These are phyloP conservation scores for Lindbergichthys nudifrons DNA, from an alignment of 2,797 vertebrate genomes.

Conservation along the genomic window DNA sequence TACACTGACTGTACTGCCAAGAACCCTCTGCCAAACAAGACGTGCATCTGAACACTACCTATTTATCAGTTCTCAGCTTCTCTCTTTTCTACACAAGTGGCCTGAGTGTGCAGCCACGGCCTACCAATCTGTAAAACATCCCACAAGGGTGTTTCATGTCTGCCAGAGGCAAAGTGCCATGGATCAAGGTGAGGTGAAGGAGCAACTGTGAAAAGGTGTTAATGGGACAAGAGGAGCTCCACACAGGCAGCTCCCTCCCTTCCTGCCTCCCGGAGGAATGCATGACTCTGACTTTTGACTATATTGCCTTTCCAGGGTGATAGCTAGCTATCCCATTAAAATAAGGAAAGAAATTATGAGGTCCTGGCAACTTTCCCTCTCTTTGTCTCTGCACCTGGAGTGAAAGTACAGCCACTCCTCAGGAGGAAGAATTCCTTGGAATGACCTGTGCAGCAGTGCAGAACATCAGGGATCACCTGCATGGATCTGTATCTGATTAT, in stretches of 20 bases:
- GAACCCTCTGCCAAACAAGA: conserved; percentile 53
- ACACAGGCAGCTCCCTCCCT: conserved; percentile 51
- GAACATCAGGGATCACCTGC: conserved; percentile 60
- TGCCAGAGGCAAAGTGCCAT: conserved; percentile 29
- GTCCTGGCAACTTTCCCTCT: conserved; percentile 66
- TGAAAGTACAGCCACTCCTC: conserved; percentile 48
- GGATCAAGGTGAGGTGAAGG: conserved; percentile 53
- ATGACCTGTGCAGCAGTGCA: conserved; percentile 49
- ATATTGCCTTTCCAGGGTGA: conserved; percentile 31
- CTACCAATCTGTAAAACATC: conserved; percentile 18
- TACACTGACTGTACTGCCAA: conserved; percentile 37
- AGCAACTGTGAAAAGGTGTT: conserved; percentile 66
- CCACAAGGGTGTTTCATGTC: conserved; percentile 20
- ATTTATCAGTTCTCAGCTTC: conserved; percentile 48
- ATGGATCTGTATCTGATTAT: conserved; percentile 43
- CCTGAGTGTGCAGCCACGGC: neutral
- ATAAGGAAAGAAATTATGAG: conserved; percentile 33
- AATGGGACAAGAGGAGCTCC: conserved; percentile 59
- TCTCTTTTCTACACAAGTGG: conserved; percentile 9
- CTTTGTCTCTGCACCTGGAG: conserved; percentile 72
- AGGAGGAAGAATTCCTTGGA: conserved; percentile 44
- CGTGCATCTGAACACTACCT: conserved; percentile 26
- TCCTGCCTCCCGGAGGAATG: conserved; percentile 70
- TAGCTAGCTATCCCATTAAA: conserved; percentile 45
- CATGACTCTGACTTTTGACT: conserved; percentile 43